phyloP scores from a whole-genome alignment of 2,888 invertebrate species.

The Pandemis heparana region DNA sequence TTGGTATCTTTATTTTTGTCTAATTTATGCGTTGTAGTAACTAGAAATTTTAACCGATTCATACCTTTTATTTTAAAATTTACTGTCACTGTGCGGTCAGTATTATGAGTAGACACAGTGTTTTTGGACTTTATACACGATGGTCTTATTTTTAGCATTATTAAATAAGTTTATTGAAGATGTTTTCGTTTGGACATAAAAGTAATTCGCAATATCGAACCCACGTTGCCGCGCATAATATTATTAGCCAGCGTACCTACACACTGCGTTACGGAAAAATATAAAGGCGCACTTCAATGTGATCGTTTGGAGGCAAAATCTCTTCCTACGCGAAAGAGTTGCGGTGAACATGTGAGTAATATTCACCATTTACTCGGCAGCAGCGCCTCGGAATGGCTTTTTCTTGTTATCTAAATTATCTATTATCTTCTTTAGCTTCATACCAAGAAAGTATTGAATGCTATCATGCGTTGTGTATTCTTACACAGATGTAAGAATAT shows the following conservation, averaged over 20 bases:
- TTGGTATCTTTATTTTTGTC: not conserved
- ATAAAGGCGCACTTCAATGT: constrained; percentile 48
- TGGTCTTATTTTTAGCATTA: too few species aligned
- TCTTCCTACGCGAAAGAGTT: constrained; percentile 47
- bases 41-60: too few species aligned
- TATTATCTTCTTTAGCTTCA: constrained; percentile 62
- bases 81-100: too few species aligned
- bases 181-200: not conserved
- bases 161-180: not conserved
- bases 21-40: not conserved
- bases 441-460: constrained; percentile 55
- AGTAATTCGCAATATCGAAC: constrained; percentile 1
- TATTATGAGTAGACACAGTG: too few species aligned
- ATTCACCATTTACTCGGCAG: constrained; percentile 65
- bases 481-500: constrained; percentile 8
- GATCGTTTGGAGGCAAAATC: constrained; percentile 39
- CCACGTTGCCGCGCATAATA: not conserved
- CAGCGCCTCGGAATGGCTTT: constrained; percentile 62
- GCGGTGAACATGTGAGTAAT: constrained; percentile 61
- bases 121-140: too few species aligned
- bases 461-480: constrained; percentile 53
- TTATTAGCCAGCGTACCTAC: constrained; percentile 9
- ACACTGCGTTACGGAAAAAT: constrained; percentile 55
- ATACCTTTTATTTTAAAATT: too few species aligned
- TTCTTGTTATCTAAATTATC: constrained; percentile 79